Evolutionary conservation across 2,797 vertebrate species (phyloP).

Genomic region (Dermochelys coriacea): DNA sequence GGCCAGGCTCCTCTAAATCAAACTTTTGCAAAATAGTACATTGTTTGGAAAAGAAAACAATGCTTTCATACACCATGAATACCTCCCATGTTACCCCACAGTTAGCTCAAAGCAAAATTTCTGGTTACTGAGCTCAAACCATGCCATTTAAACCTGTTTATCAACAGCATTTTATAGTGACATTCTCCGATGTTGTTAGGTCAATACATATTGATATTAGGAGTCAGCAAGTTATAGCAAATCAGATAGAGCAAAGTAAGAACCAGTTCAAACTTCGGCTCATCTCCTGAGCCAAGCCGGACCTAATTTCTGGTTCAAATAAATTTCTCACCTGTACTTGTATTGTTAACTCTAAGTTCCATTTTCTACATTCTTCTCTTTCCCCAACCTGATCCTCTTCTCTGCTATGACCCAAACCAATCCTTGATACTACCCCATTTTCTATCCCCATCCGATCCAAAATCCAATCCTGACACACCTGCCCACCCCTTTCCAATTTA

Average conservation of each 20-base stretch:
- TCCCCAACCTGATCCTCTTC: neutral
- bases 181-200: neutral
- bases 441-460: neutral
- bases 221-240: neutral
- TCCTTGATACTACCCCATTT: neutral
- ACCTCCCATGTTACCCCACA: neutral
- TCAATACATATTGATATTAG: neutral
- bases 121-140: neutral
- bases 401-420: constrained; percentile 7
- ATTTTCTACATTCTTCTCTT: constrained; percentile 40
- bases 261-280: constrained; percentile 46
- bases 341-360: constrained; percentile 39
- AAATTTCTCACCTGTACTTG: constrained; percentile 1
- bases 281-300: constrained; percentile 33
- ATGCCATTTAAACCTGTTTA: constrained; percentile 19
- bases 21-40: neutral
- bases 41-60: neutral
- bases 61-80: neutral
- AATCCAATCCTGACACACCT: constrained; percentile 32
- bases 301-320: constrained; percentile 25
- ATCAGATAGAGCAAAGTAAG: constrained; percentile 18
- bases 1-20: neutral
- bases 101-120: neutral
- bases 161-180: neutral
- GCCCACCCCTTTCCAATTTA: constrained; percentile 6